These are phyloP conservation scores for Zelostemma sp. DNA, from an alignment of 1,140 invertebrate species.

Conservation along the genomic window DNA sequence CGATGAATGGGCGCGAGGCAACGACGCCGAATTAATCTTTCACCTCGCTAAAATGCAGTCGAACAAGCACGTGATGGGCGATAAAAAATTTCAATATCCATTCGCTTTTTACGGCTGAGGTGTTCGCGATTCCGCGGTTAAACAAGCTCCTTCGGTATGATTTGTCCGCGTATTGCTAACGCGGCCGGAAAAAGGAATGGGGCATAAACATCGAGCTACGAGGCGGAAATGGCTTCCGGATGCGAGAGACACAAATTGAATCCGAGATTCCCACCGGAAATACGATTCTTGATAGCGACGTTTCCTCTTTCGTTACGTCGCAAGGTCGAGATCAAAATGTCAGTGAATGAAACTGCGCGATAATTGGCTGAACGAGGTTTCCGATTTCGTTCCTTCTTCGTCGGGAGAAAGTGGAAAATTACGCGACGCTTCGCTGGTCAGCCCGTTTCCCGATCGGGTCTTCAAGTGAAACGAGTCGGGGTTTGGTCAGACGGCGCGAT, in stretches of 20 bases:
- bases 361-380: not conserved
- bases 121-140: too few relatives aligned
- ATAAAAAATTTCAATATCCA: too few relatives aligned
- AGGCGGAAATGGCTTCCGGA: slow-evolving; percentile 38
- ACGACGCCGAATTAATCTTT: not conserved
- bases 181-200: not conserved
- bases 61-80: too few relatives aligned
- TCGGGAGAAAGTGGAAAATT: not conserved
- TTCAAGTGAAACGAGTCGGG: not conserved
- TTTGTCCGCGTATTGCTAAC: not conserved
- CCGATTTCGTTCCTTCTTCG: too few relatives aligned
- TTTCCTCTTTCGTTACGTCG: slow-evolving; percentile 41
- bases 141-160: too few relatives aligned
- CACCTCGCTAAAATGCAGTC: not conserved
- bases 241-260: slow-evolving; percentile 37
- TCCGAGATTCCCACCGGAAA: slow-evolving; percentile 53
- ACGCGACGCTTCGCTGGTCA: not conserved
- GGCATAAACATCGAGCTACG: slow-evolving; percentile 16
- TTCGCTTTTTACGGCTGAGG: too few relatives aligned
- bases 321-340: slow-evolving; percentile 1
- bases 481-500: not conserved
- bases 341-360: not conserved
- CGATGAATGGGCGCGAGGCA: not conserved
- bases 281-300: slow-evolving; percentile 59
- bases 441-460: too few relatives aligned